Conservation (phyloP, 2,113 vertebrate species). For the Struthio camelus region DNA sequence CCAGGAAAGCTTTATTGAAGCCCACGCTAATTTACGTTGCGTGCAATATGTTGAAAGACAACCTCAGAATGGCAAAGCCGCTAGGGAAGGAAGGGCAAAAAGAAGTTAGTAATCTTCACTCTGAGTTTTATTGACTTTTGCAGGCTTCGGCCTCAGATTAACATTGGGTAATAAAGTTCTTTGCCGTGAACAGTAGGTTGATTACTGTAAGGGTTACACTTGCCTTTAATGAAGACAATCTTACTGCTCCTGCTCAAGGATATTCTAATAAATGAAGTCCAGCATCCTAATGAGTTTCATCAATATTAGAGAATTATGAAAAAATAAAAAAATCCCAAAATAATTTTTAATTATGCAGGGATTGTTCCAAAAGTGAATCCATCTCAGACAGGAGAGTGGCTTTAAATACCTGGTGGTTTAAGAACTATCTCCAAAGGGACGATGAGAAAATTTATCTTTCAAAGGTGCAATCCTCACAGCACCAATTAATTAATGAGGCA, state of each 20-base stretch:
- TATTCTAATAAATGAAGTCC: conserved; percentile 11
- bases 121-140: not conserved
- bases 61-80: not conserved
- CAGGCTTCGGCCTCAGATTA: conserved; percentile 14
- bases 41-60: not conserved
- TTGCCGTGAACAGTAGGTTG: not conserved
- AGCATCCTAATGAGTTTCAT: not conserved
- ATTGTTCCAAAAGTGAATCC: conserved; percentile 9
- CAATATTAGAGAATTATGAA: not conserved
- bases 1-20: not conserved
- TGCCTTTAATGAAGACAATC: conserved; percentile 6
- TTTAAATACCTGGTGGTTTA: conserved; percentile 29
- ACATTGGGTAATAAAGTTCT: not conserved
- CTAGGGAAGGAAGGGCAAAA: not conserved
- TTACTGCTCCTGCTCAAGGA: not conserved
- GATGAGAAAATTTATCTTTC: conserved; percentile 20
- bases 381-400: not conserved
- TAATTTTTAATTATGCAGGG: not conserved
- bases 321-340: conserved; percentile 33
- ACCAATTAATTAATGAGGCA: conserved; percentile 36
- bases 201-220: conserved; percentile 10
- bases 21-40: not conserved
- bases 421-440: not conserved
- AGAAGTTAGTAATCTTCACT: not conserved
- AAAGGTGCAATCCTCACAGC: not conserved